Evolutionary conservation across 2,113 vertebrate species (phyloP), one percentile per base, ranked within the genome.

Genomic region (Leuciscus idus): DNA sequence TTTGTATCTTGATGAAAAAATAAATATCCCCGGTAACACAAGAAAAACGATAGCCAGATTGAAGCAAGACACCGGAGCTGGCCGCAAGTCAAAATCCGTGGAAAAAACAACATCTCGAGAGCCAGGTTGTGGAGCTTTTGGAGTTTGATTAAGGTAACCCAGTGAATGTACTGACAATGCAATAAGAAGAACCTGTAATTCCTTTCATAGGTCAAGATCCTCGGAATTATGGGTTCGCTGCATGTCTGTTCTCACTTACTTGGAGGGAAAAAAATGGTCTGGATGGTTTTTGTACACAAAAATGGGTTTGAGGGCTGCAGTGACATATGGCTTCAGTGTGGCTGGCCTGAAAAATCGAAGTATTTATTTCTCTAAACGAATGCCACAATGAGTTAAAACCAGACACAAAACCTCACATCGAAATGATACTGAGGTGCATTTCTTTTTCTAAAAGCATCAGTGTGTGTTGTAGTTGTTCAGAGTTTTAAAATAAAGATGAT

Each of bases 171-270:
- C 55, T 57, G 68, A 68, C 33, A 68, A 57, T 59, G 57, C 30
- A 62, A 48, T 57, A 13, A 33, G 23, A 64, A 73, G 12, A 61
- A 76, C n/a, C 50, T 39, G 46, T 46, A 79, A 64, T 23, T 79
- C 55, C 76, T 81, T 59, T 78, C 30, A 62, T 10, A 59, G 52
- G 74, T 73, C n/a, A 23, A 57, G 30, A n/a, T 81, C 70, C 82
- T 86, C 46, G 17, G 48, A 76, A 83, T 79, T 52, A 66, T 84
- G 59, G 61, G 80, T 70, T 82, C 50, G 52, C 81, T 74, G 6
- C 28, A 4, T 26, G 82, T 87, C 85, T 88, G 84, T 83, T 88
- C 86, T 78, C 77, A 62, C 77, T 86, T 90, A 86, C 61, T 83
- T 83, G 11, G 23, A 43, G 21, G 1, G 19, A 23, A 70, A 88